Evolutionary conservation across 2,797 vertebrate genomes (phyloP).

Genomic region (Fistularia commersonii): DNA sequence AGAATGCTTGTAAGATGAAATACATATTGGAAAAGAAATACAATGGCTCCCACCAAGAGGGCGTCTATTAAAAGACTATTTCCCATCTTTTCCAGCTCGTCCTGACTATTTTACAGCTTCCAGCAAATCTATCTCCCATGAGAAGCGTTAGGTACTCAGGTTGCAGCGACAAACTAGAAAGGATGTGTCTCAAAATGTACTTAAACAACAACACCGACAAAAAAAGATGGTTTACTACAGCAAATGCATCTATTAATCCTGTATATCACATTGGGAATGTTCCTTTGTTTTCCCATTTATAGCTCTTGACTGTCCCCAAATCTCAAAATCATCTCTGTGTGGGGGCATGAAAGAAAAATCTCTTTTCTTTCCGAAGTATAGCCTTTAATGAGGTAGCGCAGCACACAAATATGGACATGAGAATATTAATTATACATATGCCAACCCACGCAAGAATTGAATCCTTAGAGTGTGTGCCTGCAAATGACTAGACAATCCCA

Average conservation of each 20-base stretch:
- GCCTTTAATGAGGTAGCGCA: not conserved
- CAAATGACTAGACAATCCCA: too few species aligned
- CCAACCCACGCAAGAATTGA: not conserved
- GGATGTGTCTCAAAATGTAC: conserved; percentile 16
- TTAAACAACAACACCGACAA: not conserved
- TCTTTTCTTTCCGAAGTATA: too few species aligned
- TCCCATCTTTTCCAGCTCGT: conserved; percentile 31
- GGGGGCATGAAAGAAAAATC: too few species aligned
- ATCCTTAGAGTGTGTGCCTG: too few species aligned
- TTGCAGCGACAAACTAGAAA: conserved; percentile 42
- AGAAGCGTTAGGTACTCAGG: conserved; percentile 34
- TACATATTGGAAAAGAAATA: conserved; percentile 21
- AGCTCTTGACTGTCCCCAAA: too few species aligned
- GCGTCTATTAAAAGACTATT: conserved; percentile 40
- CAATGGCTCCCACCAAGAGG: conserved; percentile 17
- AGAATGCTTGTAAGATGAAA: conserved; percentile 17
- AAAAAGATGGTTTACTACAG: not conserved
- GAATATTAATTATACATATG: conserved; percentile 1
- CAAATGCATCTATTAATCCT: too few species aligned
- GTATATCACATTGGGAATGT: too few species aligned
- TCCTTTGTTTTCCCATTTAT: too few species aligned
- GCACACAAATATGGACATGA: not conserved
- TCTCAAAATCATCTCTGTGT: too few species aligned
- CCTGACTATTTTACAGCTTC: conserved; percentile 41
- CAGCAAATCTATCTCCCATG: conserved; percentile 40